Evolutionary conservation across 2,113 vertebrate genomes (phyloP).

Genomic region (Anseranas semipalmata): DNA sequence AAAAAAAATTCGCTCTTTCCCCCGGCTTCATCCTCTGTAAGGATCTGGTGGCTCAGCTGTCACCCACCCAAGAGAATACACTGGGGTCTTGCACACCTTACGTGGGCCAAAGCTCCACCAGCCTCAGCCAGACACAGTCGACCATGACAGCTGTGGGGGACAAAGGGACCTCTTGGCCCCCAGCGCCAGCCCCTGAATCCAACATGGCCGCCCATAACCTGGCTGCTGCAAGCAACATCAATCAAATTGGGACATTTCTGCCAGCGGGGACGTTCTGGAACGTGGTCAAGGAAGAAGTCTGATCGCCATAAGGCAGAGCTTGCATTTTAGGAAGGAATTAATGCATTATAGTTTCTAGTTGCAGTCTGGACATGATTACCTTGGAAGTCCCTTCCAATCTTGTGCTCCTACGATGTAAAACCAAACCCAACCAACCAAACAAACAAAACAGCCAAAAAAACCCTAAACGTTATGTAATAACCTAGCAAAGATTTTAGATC

Average conservation of each 20-base stretch:
- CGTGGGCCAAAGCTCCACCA: no score
- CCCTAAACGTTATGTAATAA: background rate
- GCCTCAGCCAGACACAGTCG: no score
- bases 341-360: background rate
- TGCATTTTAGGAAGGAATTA: background rate
- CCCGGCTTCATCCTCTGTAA: no score
- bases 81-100: no score
- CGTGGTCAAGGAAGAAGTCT: background rate
- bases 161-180: no score
- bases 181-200: no score
- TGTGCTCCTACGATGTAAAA: background rate
- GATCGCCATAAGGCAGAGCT: background rate
- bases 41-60: no score
- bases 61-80: no score
- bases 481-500: background rate
- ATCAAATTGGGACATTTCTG: background rate
- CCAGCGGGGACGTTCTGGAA: background rate
- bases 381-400: background rate
- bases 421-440: background rate
- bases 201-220: no score
- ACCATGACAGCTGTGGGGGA: no score
- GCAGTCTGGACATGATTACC: background rate
- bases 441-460: background rate
- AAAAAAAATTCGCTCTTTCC: no score
- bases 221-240: no score